Conservation (phyloP, 2,797 vertebrate species). For the Meriones psammophilus region DNA sequence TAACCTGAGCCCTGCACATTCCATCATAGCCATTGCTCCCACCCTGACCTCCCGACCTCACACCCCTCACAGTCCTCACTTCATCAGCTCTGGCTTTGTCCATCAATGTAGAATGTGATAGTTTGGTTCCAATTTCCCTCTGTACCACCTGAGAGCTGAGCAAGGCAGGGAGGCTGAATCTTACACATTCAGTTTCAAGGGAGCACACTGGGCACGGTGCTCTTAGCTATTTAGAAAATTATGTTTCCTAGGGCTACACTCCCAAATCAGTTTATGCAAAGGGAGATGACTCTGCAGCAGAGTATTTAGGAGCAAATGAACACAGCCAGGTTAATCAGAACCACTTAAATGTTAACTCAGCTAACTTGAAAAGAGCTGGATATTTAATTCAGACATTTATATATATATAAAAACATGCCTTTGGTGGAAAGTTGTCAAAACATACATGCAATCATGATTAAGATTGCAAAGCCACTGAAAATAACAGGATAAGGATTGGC, state of each 20-base stretch:
- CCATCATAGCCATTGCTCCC: not conserved
- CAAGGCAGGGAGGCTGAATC: not conserved
- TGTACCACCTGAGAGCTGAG: slow-evolving; percentile 19
- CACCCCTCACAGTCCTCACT: not conserved
- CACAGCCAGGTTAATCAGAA: slow-evolving; percentile 75
- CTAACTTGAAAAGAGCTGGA: slow-evolving; percentile 31
- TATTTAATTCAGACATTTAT: slow-evolving; percentile 69
- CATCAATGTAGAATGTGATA: slow-evolving; percentile 49
- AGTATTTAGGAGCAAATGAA: slow-evolving; percentile 66
- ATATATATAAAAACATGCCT: not conserved
- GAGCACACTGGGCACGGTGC: slow-evolving; percentile 43
- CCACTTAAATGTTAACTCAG: slow-evolving; percentile 57
- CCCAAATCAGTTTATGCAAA: slow-evolving; percentile 62
- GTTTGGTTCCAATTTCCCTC: slow-evolving; percentile 63
- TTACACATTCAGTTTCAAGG: slow-evolving; percentile 29
- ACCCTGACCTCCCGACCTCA: not conserved
- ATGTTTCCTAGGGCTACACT: slow-evolving; percentile 33
- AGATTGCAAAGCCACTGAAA: not conserved
- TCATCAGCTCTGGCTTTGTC: slow-evolving; percentile 59
- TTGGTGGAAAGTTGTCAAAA: slow-evolving; percentile 58
- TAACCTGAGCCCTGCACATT: slow-evolving; percentile 45
- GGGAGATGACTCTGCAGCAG: slow-evolving; percentile 27
- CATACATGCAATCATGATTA: slow-evolving; percentile 45
- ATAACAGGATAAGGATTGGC: slow-evolving; percentile 23
- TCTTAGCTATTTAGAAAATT: slow-evolving; percentile 72